phyloP scores from a whole-genome alignment of 2,888 invertebrate species.

The Papilio elwesi region DNA sequence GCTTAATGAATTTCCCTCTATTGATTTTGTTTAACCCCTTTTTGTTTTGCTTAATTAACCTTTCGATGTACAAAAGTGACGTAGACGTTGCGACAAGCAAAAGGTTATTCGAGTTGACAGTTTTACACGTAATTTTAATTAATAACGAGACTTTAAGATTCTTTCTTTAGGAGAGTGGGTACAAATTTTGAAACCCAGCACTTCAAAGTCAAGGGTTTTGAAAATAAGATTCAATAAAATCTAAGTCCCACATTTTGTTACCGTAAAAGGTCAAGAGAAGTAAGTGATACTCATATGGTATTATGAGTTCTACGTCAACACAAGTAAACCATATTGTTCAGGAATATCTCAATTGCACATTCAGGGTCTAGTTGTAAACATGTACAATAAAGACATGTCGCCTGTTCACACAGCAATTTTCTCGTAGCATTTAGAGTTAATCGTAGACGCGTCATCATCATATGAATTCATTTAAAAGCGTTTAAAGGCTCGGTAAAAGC shows the following conservation, averaged over 20 bases:
- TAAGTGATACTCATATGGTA: no score
- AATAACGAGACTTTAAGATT: slow-evolving; percentile 4
- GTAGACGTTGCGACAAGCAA: slow-evolving; percentile 54
- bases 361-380: neutral
- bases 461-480: slow-evolving; percentile 71
- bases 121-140: slow-evolving; percentile 32
- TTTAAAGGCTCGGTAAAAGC: slow-evolving; percentile 74
- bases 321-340: neutral
- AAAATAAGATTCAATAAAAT: no score
- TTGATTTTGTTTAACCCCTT: slow-evolving; percentile 84
- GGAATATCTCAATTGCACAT: neutral
- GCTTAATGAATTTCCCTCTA: slow-evolving; percentile 84
- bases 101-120: slow-evolving; percentile 51
- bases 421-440: slow-evolving; percentile 68
- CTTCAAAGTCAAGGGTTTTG: no score
- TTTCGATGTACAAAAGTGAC: slow-evolving; percentile 73
- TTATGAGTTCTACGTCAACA: no score
- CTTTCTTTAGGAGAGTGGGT: no score
- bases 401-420: slow-evolving; percentile 57
- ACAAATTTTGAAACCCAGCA: no score
- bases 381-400: slow-evolving; percentile 47
- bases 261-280: no score
- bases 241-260: no score
- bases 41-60: slow-evolving; percentile 84
- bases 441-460: slow-evolving; percentile 70